phyloP scores from a whole-genome alignment of 2,797 vertebrate species.

The Caiman crocodilus region DNA sequence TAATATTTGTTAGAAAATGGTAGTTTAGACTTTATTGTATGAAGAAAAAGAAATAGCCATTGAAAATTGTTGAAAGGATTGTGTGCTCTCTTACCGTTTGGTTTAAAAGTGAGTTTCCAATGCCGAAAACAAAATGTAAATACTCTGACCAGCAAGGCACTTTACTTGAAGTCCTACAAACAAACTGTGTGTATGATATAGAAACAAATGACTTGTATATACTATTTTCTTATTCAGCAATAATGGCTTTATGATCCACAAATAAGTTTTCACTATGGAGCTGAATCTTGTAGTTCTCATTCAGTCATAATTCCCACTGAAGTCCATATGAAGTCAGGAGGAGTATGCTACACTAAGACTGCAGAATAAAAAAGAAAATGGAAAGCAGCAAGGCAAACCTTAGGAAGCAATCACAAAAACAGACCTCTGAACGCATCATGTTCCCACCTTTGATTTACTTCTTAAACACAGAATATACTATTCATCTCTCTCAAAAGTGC shows the following conservation, averaged over 20 bases:
- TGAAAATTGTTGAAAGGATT: not conserved
- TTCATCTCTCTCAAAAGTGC: not conserved
- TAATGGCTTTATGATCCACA: slow-evolving; percentile 23
- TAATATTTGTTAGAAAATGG: not conserved
- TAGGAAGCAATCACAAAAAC: not conserved
- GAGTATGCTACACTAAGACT: slow-evolving; percentile 5
- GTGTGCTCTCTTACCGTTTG: not conserved
- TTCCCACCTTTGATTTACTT: not conserved
- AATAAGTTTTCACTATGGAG: slow-evolving; percentile 27
- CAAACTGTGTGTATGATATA: slow-evolving; percentile 29
- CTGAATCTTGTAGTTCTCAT: slow-evolving; percentile 8
- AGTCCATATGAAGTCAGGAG: not conserved
- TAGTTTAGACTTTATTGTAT: not conserved
- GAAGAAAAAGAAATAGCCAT: not conserved
- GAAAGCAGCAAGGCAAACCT: not conserved
- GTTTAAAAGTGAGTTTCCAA: not conserved
- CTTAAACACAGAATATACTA: not conserved
- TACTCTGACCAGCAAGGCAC: slow-evolving; percentile 13
- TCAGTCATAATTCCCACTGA: slow-evolving; percentile 22
- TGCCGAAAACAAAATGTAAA: slow-evolving; percentile 45
- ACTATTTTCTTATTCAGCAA: slow-evolving; percentile 3
- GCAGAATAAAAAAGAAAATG: not conserved
- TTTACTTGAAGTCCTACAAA: slow-evolving; percentile 29
- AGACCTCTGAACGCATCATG: not conserved
- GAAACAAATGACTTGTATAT: slow-evolving; percentile 4